phyloP scores from a whole-genome alignment of 2,113 vertebrate genomes.

The Antechinus stuartii region DNA sequence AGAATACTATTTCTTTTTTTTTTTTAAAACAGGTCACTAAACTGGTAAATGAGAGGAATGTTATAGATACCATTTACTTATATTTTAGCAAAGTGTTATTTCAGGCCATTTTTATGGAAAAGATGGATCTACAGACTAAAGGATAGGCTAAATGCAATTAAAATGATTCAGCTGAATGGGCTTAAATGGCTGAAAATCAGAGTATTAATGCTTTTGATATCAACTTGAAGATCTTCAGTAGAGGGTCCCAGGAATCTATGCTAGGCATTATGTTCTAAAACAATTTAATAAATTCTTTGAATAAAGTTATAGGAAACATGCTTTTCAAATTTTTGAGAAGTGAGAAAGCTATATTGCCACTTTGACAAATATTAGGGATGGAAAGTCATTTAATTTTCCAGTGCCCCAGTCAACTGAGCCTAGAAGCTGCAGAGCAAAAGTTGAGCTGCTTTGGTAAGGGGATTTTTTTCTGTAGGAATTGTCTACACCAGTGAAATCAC shows the following conservation, averaged over 20 bases:
- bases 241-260: background rate
- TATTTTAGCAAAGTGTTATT: background rate
- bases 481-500: no score
- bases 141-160: background rate
- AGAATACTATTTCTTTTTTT: background rate
- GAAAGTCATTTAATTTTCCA: no score
- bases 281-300: background rate
- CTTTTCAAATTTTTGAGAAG: no score
- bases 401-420: no score
- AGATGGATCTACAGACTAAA: background rate
- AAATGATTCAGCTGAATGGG: background rate
- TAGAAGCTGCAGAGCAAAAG: no score
- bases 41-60: background rate
- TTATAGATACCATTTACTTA: background rate
- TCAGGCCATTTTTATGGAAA: background rate
- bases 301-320: no score
- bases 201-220: background rate
- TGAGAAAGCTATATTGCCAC: no score
- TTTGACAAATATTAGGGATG: no score
- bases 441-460: no score
- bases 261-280: background rate
- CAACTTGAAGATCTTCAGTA: background rate
- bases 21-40: background rate
- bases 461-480: no score
- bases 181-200: background rate